Base-by-base conservation (phyloP, 2,113 vertebrate genomes). In the Phylloscopus whistleri region DNA sequence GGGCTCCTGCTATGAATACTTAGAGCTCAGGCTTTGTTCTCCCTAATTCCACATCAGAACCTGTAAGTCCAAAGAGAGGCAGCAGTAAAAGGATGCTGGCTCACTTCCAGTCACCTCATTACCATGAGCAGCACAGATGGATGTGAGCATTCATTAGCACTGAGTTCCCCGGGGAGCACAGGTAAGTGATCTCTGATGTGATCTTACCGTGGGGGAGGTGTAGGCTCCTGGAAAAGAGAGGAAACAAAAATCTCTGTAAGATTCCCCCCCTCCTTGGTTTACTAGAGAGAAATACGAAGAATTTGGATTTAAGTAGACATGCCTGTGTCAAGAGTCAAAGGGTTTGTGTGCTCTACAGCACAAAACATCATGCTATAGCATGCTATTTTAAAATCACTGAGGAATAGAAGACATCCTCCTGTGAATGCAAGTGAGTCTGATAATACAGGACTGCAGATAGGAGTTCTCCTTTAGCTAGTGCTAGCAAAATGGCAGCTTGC, bases 201-300 rank as follows among this genome's bases (percentile, higher is more conserved):
- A 51, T 37, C 95, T 96, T 96, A 97, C 96, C 96, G 69, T 93
- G 95, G 96, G 48, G 93, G 96, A 73, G 96, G 96, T 6, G 60
- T 26, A 30, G 96, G 96, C 18, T 85, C 60, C 96, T 97, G 93
- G 72, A 93, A 95, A 67, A 94, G 62, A 93, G 35, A 90, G n/a
- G n/a, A 87, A 85, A 55, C n/a, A 95, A 76, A 93, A 83, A 59
- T 44, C 72, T 19, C 6, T 55, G n/a, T 94, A 16, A 93, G 63
- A 30, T 7, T 41, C 16, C 18, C 4, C 11, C 7, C 26, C 10
- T 2, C 6, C 8, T 75, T 49, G 23, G 30, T 81, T 89, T 89
- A 7, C 16, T 77, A 46, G 43, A 70, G 35, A 81, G 37, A 92
- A 93, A 81, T 13, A 11, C 19, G 8, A 63, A 74, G 14, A 64